Conservation (phyloP, 2,888 invertebrate species). For the Eurytoma californica region DNA sequence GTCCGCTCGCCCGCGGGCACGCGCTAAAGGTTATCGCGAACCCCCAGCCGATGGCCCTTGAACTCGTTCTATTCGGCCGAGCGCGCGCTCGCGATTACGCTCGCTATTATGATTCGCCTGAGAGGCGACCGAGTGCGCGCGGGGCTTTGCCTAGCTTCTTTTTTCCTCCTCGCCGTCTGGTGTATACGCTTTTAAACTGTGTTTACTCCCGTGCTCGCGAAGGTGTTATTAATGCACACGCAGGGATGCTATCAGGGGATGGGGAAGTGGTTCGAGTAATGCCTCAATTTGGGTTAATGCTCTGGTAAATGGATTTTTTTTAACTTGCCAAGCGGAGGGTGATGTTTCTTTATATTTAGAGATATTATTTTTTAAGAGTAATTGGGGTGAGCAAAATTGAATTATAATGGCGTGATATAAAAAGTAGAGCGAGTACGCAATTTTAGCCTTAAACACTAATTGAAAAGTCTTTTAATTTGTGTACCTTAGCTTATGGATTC, state of each 20-base stretch:
- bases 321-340: no score
- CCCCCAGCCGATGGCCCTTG: slow-evolving; percentile 45
- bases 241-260: no score
- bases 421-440: no score
- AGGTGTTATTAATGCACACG: neutral
- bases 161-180: no score
- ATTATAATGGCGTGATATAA: no score
- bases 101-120: slow-evolving; percentile 11
- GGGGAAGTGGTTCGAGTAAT: neutral
- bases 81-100: neutral
- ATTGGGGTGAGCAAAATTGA: neutral
- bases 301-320: no score
- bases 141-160: no score
- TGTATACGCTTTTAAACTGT: neutral
- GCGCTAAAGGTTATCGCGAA: slow-evolving; percentile 36
- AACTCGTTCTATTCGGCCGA: slow-evolving; percentile 38
- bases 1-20: neutral
- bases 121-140: no score
- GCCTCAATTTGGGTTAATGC: neutral
- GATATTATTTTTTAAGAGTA: neutral
- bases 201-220: neutral
- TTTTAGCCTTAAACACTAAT: no score
- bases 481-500: no score
- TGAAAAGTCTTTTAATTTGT: no score
- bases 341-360: neutral